Evolutionary conservation across 2,888 invertebrate genomes (phyloP), one percentile per base, ranked within the genome.

Genomic region (Volucella bombylans): DNA sequence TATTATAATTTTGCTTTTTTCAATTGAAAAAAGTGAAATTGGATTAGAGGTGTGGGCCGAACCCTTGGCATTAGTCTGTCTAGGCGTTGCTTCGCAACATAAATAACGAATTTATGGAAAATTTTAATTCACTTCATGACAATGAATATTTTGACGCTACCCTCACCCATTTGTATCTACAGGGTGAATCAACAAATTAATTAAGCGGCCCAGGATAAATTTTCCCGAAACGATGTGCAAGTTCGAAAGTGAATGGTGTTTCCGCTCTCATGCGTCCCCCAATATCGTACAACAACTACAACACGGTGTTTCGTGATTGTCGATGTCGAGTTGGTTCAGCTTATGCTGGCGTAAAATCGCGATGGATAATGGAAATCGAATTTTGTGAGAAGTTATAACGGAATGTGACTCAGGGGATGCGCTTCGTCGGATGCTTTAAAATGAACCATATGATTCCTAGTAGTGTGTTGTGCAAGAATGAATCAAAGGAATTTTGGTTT

Each of bases 51-150:
- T 72, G 72, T 67, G 79, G 67, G 67, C 6, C 6, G 31, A 31
- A 68, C 78, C 64, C 78, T 62, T 39, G 39, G 45, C 62, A 73
- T 15, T 65, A 49, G 67, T 62, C 61, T 15, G 45, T 78, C 54
- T 68, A 65, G 71, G 83, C 67, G 83, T 74, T 74, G 65, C 52
- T 43, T 55, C 55, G 55, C 49, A 64, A 38, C 57, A 73, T 79
- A 74, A 83, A 31, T 31, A 31, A 31, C 31, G 2, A 31, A 76
- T 76, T 79, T 69, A 74, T 80, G 64, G 69, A 80, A 69, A 82
- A 74, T 65, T 80, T 81, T 80, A 85, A 85, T 85, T 85, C 83
- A 85, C 55, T 85, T 74, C 80, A 85, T 85, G 83, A 85, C 83
- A 85, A 81, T 85, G 83, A 85, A 85, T 85, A 85, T 85, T 71